These are phyloP conservation scores for Tetragonula clypearis DNA, from an alignment of 1,140 invertebrate species.

Conservation along the genomic window DNA sequence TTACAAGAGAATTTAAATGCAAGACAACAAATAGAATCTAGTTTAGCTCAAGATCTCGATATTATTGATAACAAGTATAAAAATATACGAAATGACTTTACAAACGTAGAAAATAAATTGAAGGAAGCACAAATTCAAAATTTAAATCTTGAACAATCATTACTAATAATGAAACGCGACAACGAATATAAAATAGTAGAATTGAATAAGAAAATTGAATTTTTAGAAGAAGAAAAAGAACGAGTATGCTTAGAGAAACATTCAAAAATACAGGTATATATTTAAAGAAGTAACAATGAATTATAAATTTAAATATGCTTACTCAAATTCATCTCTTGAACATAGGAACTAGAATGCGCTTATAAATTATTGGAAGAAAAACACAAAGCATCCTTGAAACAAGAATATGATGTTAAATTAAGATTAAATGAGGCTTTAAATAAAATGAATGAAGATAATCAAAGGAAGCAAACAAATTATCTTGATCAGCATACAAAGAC, in stretches of 20 bases:
- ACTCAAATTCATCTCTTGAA: not conserved
- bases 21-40: constrained; percentile 26
- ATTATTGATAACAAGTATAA: constrained; percentile 7
- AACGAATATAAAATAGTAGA: constrained; percentile 2
- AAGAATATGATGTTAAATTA: constrained; percentile 21
- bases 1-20: constrained; percentile 2
- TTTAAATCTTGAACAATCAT: not conserved
- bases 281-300: not conserved
- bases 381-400: not conserved
- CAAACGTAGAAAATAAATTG: constrained; percentile 30
- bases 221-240: constrained; percentile 35
- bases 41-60: constrained; percentile 24
- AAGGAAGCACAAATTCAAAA: constrained; percentile 11
- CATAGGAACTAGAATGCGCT: constrained; percentile 5
- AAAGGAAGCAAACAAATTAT: not conserved
- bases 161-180: not conserved
- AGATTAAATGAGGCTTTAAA: constrained; percentile 14
- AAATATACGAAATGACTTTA: constrained; percentile 2
- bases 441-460: not conserved
- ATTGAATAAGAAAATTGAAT: constrained; percentile 12
- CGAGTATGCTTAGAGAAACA: not conserved
- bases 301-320: not conserved
- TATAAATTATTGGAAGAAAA: constrained; percentile 17
- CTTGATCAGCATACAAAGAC: not conserved
- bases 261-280: constrained; percentile 27